phyloP scores from a whole-genome alignment of 1,140 invertebrate species.

The Trichonephila clavipes region DNA sequence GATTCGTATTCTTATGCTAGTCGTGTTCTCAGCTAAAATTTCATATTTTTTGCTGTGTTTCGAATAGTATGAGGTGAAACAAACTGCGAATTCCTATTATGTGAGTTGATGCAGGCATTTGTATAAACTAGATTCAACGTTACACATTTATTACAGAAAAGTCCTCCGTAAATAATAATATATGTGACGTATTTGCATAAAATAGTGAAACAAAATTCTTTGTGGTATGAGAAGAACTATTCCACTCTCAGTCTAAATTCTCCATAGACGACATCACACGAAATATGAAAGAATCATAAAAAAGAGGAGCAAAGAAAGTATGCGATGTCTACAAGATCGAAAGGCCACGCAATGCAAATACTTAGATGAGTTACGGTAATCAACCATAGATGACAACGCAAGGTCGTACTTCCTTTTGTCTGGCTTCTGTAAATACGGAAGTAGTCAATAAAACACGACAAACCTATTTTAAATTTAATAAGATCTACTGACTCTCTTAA shows the following conservation, averaged over 20 bases:
- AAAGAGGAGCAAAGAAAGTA: background rate
- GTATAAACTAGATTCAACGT: too few species aligned
- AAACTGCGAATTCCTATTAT: too few species aligned
- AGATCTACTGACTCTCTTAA: background rate
- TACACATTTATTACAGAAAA: too few species aligned
- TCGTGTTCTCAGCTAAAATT: too few species aligned
- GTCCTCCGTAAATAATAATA: too few species aligned
- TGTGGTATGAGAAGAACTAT: background rate
- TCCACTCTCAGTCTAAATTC: background rate
- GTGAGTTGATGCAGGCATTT: too few species aligned
- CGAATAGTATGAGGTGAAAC: too few species aligned
- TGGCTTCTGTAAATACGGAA: background rate
- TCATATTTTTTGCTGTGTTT: too few species aligned
- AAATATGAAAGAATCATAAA: background rate
- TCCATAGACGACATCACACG: background rate
- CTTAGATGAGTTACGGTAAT: background rate
- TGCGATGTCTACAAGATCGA: background rate
- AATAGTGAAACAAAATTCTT: background rate
- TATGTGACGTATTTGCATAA: too few species aligned
- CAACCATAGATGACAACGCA: constrained; percentile 15
- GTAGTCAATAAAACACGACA: background rate
- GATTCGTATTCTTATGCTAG: too few species aligned
- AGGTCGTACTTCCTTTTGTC: constrained; percentile 6
- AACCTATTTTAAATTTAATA: background rate
- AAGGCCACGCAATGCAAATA: background rate